Conservation (phyloP, 2,797 vertebrate species). For the Hydrolagus colliei region DNA sequence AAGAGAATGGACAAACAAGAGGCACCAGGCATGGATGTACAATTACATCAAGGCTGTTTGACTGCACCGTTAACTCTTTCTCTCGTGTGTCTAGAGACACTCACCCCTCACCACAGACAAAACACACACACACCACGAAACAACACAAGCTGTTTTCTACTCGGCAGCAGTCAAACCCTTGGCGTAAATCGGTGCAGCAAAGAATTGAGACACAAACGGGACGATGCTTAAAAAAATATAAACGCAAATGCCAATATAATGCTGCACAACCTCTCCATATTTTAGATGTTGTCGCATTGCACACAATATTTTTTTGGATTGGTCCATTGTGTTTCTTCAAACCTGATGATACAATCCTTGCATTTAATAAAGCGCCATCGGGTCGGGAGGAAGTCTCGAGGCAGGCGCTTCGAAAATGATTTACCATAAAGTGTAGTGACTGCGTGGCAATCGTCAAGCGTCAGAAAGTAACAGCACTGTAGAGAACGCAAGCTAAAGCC, state of each 20-base stretch:
- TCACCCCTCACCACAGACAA: too few species aligned
- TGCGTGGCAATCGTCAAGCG: too few species aligned
- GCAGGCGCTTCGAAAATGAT: too few species aligned
- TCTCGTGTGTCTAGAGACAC: constrained; percentile 1
- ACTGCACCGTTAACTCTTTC: constrained; percentile 20
- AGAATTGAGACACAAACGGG: not conserved
- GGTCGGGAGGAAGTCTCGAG: too few species aligned
- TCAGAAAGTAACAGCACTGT: too few species aligned
- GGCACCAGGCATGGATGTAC: constrained; percentile 15
- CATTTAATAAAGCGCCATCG: too few species aligned
- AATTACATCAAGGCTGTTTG: constrained; percentile 16
- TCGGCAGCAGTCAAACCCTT: too few species aligned
- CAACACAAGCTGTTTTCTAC: too few species aligned
- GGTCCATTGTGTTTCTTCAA: constrained; percentile 12
- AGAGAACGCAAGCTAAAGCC: too few species aligned
- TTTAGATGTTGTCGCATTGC: not conserved
- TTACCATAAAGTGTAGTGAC: too few species aligned
- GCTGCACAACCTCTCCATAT: not conserved
- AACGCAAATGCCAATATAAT: not conserved
- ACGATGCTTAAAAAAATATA: not conserved
- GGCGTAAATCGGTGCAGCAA: not conserved
- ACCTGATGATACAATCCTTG: constrained; percentile 12
- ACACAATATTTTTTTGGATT: constrained; percentile 12
- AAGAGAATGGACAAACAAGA: constrained; percentile 24
- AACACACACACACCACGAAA: too few species aligned